A percentile compares a stretch with the other conserved stretches of the same genome.
phyloP scores from a whole-genome alignment of 2,888 invertebrate species.

The Zelleria hepariella region DNA sequence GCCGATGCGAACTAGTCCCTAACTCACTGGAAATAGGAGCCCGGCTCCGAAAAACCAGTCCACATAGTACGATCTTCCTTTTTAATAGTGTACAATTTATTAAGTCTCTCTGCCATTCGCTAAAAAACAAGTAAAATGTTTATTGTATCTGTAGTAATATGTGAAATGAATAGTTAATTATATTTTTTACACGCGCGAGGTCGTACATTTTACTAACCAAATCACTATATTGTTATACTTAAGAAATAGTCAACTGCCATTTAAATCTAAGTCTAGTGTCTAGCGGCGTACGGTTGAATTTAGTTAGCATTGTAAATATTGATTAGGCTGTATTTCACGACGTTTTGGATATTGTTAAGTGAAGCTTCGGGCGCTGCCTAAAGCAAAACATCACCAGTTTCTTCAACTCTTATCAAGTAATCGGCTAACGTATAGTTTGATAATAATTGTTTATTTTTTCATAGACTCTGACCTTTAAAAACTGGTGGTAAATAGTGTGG shows the following conservation, averaged over 20 bases:
- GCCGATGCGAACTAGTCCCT: conserved; percentile 14
- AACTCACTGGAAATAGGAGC: neutral
- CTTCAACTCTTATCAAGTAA: neutral
- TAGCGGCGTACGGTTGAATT: neutral
- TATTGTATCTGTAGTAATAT: neutral
- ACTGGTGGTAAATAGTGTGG: neutral
- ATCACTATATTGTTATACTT: conserved; percentile 13
- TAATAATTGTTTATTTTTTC: too few species aligned
- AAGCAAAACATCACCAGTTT: neutral
- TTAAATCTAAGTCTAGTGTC: conserved; percentile 19
- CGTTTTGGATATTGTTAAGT: neutral
- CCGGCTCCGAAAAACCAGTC: neutral
- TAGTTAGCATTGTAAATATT: neutral
- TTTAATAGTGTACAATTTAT: neutral
- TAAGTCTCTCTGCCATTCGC: conserved; percentile 5
- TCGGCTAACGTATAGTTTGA: too few species aligned
- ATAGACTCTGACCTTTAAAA: neutral
- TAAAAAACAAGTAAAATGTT: too few species aligned
- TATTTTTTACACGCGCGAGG: conserved; percentile 5
- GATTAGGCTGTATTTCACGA: neutral
- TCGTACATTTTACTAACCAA: conserved; percentile 8
- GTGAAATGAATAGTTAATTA: neutral
- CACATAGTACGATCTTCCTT: neutral
- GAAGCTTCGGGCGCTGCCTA: neutral
- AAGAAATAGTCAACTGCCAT: conserved; percentile 34